Percentiles rank a stretch among this genome's conserved stretches.
Evolutionary conservation across 2,888 invertebrate species (phyloP).

Genomic region (Euzetes globulus): DNA sequence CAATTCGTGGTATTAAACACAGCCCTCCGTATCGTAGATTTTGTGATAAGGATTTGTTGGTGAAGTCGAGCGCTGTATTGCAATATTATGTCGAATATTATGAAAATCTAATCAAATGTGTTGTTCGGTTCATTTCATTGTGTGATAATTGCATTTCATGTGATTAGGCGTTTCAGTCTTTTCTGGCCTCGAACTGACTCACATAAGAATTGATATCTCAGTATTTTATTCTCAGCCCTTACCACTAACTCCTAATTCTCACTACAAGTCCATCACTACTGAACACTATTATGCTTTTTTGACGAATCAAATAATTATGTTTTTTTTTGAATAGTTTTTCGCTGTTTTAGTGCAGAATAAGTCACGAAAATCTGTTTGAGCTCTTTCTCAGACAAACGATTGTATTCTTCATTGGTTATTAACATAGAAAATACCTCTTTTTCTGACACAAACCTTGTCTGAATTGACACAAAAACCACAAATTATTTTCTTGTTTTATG

Average conservation of each 20-base stretch:
- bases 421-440: neutral
- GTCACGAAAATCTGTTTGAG: neutral
- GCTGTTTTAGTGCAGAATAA: neutral
- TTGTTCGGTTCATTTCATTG: neutral
- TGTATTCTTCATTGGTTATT: neutral
- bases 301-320: neutral
- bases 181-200: neutral
- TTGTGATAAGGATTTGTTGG: neutral
- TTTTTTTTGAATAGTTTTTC: neutral
- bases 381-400: neutral
- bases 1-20: neutral
- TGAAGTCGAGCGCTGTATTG: too few species aligned
- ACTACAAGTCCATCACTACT: neutral
- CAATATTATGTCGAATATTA: too few species aligned
- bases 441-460: neutral
- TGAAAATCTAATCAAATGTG: neutral
- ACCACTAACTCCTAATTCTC: neutral
- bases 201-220: neutral
- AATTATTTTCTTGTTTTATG: neutral
- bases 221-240: too few species aligned
- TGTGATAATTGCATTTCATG: conserved; percentile 2
- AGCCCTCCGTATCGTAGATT: neutral
- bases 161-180: neutral
- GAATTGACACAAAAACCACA: neutral
- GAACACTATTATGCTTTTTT: neutral